Base-by-base conservation (phyloP, 2,797 vertebrate species). In the Danio tinwini region DNA sequence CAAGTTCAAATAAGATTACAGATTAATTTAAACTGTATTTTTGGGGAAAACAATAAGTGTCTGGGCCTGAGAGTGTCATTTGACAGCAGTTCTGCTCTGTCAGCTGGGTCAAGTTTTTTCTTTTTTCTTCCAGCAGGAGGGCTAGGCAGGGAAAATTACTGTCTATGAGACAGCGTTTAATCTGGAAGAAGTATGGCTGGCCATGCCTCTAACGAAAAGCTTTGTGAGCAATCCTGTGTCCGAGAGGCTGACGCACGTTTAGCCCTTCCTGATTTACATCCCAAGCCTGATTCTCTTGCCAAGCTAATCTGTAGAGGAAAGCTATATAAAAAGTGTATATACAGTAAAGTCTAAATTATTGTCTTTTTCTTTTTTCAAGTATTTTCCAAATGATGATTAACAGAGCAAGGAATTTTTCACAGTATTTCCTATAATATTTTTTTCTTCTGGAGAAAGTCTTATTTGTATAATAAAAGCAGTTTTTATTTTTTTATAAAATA, bases 151-250 rank as follows among this genome's bases (percentile, higher is more conserved):
- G 45, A 50, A 61, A 68, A 70, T 78, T 50, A 61, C 29, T 50
- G 45, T 78, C 19, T 70, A 53, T 42, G 37, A 70, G 72, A 53
- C 77, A 84, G 50, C 56, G 67, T 76, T 88, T 84, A 83, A 86
- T 88, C 83, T 83, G 59, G 69, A 80, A 39, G 76, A 85, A 83
- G 62, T 80, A 85, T 80, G 74, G 75, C 14, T 42, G 55, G 37
- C 62, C 61, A 53, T 76, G 73, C 70, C 74, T 62, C 65, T 63
- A 71, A 78, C 84, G 77, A 81, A 82, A 65, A 79, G 75, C 76
- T 64, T 73, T 85, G 80, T 76, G 69, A 76, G 82, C 74, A 73
- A 55, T 73, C 45, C 69, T 61, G 52, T 58, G 56, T 77, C 37
- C 13, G 19, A 52, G 45, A 56, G 64, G 47, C 78, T 70, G 80